Evolutionary conservation across 2,888 invertebrate genomes (phyloP), one percentile per base, ranked within the genome.

Genomic region (Dromius quadrimaculatus): DNA sequence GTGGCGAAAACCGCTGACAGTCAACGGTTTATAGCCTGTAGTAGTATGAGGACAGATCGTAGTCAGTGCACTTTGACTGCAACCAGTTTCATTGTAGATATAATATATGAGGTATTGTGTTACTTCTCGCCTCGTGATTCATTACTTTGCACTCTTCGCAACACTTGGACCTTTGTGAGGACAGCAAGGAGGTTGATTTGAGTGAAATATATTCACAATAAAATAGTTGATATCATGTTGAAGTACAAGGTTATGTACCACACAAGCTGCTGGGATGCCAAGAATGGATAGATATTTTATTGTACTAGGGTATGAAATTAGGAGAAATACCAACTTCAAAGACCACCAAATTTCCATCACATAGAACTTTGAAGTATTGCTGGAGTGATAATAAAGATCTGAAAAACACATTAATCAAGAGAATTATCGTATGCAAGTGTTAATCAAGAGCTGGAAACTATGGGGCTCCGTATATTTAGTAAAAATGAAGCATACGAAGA

Each of bases 61-160:
- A 36, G n/a, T 3, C 38, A 38, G 38, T 59, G 19, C 34, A 59
- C 36, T 38, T n/a, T n/a, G n/a, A 13, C 54, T 28, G 59, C 59
- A 68, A 59, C 59, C 45, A 28, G 68, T 68, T 68, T 32, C 59
- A 68, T 68, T 68, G 59, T 68, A 22, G 22, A 43, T 59, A 57
- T 68, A 68, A 68, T 68, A 68, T 68, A 68, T 34, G 59, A 59
- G 23, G 59, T 68, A 68, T 68, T 68, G 68, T 59, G 45, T 68
- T 68, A 68, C 68, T 19, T 68, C 43, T 32, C 66, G 34, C 59
- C 68, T 68, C 28, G 54, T 68, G 68, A 68, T 68, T 68, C 68
- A 68, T 68, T 32, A 54, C 68, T 32, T 43, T 5, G 22, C 22
- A 36, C 38, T 43, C 15, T 15, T 20, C 65, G n/a, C n/a, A 34